Evolutionary conservation across 2,797 vertebrate species (phyloP).

Genomic region (Acanthopagrus latus): DNA sequence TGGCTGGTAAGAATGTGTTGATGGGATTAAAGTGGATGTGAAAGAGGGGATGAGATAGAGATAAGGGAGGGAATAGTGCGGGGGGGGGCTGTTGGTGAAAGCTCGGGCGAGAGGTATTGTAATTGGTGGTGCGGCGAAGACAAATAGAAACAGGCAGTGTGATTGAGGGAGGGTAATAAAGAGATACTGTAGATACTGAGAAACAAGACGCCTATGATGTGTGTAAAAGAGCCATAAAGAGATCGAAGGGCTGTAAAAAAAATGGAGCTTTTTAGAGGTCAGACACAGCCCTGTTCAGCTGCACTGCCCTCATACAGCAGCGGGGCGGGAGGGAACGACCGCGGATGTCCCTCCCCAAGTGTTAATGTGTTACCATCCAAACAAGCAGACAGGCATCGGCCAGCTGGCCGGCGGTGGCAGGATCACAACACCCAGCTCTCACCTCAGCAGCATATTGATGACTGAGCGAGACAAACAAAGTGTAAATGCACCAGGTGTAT

Average conservation of each 20-base stretch:
- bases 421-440: slow-evolving; percentile 62
- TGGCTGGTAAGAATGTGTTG: slow-evolving; percentile 55
- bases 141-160: slow-evolving; percentile 53
- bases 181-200: slow-evolving; percentile 37
- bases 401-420: slow-evolving; percentile 58
- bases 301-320: slow-evolving; percentile 16
- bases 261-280: slow-evolving; percentile 41
- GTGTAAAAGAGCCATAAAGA: slow-evolving; percentile 47
- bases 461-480: slow-evolving; percentile 55
- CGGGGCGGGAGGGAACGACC: slow-evolving; percentile 10
- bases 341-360: slow-evolving; percentile 31
- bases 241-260: slow-evolving; percentile 19
- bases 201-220: slow-evolving; percentile 25
- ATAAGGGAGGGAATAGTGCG: slow-evolving; percentile 15
- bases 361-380: slow-evolving; percentile 62
- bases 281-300: slow-evolving; percentile 22
- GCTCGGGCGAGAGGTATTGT: slow-evolving; percentile 32
- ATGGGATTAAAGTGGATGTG: slow-evolving; percentile 61
- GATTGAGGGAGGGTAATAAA: slow-evolving; percentile 51
- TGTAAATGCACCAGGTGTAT: slow-evolving; percentile 64
- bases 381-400: slow-evolving; percentile 52
- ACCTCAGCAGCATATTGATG: slow-evolving; percentile 69
- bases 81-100: slow-evolving; percentile 21
- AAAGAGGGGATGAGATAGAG: slow-evolving; percentile 45
- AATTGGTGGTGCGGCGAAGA: slow-evolving; percentile 49